These are phyloP conservation scores for Melinopterus prodromus DNA, from an alignment of 2,888 invertebrate genomes.

Conservation along the genomic window DNA sequence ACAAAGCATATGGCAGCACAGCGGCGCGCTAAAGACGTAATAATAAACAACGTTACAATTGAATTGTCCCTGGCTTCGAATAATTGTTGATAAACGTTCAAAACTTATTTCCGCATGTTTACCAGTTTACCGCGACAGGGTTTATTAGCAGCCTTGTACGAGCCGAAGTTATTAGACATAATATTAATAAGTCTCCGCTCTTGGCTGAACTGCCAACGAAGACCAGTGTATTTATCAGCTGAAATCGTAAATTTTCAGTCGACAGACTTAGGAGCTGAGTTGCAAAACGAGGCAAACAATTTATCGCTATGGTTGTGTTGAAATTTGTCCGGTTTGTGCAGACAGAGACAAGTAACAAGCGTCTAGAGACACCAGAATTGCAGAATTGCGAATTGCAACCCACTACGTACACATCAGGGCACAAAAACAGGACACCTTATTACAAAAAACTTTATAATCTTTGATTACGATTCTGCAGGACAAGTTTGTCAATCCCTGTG, in stretches of 20 bases:
- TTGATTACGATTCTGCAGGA: no score
- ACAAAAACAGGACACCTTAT: no score
- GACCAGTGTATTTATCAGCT: not conserved
- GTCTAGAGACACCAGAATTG: not conserved
- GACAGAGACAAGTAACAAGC: not conserved
- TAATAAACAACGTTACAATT: not conserved
- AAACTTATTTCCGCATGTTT: not conserved
- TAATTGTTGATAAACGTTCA: constrained; percentile 4
- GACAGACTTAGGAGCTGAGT: not conserved
- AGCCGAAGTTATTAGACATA: not conserved
- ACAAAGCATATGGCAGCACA: not conserved
- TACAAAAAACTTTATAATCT: no score
- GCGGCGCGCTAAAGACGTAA: not conserved
- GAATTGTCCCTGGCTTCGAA: not conserved
- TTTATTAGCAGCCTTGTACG: not conserved
- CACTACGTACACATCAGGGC: no score
- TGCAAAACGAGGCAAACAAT: not conserved
- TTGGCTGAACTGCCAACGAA: not conserved
- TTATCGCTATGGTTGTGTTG: not conserved
- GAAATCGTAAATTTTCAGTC: not conserved
- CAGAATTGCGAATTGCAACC: not conserved
- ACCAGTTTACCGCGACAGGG: not conserved
- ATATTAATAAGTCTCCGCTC: not conserved
- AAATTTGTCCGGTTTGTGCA: not conserved
- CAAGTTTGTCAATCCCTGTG: no score